Conservation (phyloP, 2,797 vertebrate species). For the Nannoperca obscura region DNA sequence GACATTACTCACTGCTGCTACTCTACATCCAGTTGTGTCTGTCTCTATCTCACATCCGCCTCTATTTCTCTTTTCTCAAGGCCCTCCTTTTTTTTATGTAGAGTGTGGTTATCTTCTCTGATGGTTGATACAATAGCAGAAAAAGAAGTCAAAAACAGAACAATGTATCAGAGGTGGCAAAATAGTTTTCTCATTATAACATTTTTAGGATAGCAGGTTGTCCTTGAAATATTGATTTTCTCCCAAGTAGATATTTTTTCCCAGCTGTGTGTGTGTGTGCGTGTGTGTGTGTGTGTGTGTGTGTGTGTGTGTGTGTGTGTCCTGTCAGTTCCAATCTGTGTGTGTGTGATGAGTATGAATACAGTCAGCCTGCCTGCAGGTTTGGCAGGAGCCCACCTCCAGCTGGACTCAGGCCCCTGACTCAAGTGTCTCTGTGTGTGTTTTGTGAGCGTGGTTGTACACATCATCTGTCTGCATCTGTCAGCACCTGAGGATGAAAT, state of each 20-base stretch:
- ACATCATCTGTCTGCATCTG: slow-evolving; percentile 65
- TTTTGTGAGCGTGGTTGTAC: slow-evolving; percentile 49
- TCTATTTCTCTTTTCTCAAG: slow-evolving; percentile 29
- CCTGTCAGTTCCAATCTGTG: slow-evolving; percentile 73
- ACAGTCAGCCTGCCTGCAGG: slow-evolving; percentile 74
- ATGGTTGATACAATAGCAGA: slow-evolving; percentile 4
- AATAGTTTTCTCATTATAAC: slow-evolving; percentile 37
- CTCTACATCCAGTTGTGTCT: slow-evolving; percentile 47
- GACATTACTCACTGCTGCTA: slow-evolving; percentile 57
- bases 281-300: slow-evolving; percentile 28
- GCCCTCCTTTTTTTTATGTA: background rate
- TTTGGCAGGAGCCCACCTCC: slow-evolving; percentile 79
- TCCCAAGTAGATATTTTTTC: slow-evolving; percentile 23
- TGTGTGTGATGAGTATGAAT: slow-evolving; percentile 77
- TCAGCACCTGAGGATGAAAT: slow-evolving; percentile 60
- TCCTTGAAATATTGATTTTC: slow-evolving; percentile 76
- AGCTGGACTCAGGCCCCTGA: slow-evolving; percentile 76
- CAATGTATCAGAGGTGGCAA: slow-evolving; percentile 27
- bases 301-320: slow-evolving; percentile 35
- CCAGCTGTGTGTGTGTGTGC: slow-evolving; percentile 32
- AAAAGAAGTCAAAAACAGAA: slow-evolving; percentile 25
- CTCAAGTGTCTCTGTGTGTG: slow-evolving; percentile 70
- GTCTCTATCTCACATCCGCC: slow-evolving; percentile 34
- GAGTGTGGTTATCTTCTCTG: slow-evolving; percentile 9
- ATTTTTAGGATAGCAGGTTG: slow-evolving; percentile 56